phyloP scores from a whole-genome alignment of 2,888 invertebrate species.

The Xylota sylvarum region DNA sequence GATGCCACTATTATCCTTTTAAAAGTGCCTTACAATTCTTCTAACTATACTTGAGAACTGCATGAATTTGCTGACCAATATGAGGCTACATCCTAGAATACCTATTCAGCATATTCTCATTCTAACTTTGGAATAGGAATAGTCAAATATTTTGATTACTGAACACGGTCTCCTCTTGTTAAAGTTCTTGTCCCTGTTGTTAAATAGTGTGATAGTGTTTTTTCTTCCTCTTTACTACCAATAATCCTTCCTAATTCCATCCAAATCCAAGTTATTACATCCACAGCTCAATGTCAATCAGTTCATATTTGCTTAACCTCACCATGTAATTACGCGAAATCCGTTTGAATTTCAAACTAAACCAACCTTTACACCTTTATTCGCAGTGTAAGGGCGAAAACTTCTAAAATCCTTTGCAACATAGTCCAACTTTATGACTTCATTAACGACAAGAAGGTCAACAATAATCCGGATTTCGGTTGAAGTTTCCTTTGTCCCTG shows the following conservation, averaged over 20 bases:
- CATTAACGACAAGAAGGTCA: conserved; percentile 57
- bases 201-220: too few species aligned
- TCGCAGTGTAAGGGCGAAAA: conserved; percentile 14
- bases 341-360: neutral
- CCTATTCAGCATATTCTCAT: too few species aligned
- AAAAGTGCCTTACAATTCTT: too few species aligned
- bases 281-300: neutral
- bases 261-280: neutral
- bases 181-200: too few species aligned
- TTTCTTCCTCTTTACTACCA: too few species aligned
- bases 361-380: conserved; percentile 1
- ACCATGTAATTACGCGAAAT: neutral
- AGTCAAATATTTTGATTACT: too few species aligned
- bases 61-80: too few species aligned
- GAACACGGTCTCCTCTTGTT: too few species aligned
- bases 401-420: conserved; percentile 33
- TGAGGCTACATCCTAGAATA: too few species aligned
- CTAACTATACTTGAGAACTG: too few species aligned
- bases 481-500: conserved; percentile 35
- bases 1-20: too few species aligned
- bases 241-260: neutral
- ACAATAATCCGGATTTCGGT: conserved; percentile 55
- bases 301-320: neutral
- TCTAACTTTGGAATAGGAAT: too few species aligned
- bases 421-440: conserved; percentile 57